These are phyloP conservation scores for Parelbella ahira DNA, from an alignment of 2,888 invertebrate species.

Conservation along the genomic window DNA sequence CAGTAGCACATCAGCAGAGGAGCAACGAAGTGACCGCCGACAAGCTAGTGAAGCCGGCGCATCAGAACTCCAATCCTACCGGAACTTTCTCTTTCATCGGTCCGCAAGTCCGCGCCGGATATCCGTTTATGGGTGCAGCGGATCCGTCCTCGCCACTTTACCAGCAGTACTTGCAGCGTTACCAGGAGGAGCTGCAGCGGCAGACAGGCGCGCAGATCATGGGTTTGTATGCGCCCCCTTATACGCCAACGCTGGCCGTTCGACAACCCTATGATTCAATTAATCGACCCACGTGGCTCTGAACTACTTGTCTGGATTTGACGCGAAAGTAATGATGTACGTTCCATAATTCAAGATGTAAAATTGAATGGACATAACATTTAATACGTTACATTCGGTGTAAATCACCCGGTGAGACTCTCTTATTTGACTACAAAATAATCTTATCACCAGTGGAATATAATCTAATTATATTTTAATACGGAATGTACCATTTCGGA, in stretches of 20 bases:
- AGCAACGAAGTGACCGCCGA: conserved; percentile 55
- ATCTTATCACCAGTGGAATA: no score
- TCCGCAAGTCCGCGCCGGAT: conserved; percentile 80
- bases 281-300: conserved; percentile 85
- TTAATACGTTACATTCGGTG: no score
- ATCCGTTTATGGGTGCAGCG: conserved; percentile 82
- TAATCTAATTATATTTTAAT: no score
- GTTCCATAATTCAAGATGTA: no score
- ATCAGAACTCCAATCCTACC: conserved; percentile 64
- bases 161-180: conserved; percentile 85
- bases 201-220: conserved; percentile 83
- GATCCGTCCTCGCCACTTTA: conserved; percentile 85
- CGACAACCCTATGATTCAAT: conserved; percentile 87
- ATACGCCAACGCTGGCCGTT: conserved; percentile 82
- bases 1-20: conserved; percentile 68
- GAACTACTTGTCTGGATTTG: conserved; percentile 36
- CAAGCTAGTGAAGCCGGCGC: conserved; percentile 70
- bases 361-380: no score
- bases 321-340: no score
- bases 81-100: conserved; percentile 82
- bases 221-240: conserved; percentile 84
- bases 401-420: no score
- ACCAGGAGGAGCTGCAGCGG: conserved; percentile 81
- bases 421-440: no score
- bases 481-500: no score